Evolutionary conservation across 2,797 vertebrate species (phyloP).

Genomic region (Lutjanus campechanus): DNA sequence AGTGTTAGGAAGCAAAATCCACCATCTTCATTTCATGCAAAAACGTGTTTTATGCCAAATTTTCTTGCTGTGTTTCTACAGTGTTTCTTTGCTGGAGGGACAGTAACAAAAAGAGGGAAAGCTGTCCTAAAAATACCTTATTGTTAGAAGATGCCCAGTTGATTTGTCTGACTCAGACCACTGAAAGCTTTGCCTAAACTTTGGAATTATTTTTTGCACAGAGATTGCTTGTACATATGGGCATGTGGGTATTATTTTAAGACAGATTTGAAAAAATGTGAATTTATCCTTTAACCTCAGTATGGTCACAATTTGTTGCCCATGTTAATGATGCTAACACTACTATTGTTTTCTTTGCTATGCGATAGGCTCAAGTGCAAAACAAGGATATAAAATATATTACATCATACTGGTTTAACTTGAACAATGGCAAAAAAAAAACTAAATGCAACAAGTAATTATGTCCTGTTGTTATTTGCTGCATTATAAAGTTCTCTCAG

Average conservation of each 20-base stretch:
- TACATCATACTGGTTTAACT: background rate
- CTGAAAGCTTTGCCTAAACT: background rate
- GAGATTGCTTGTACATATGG: too few relatives aligned
- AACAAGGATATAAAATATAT: conserved; percentile 2
- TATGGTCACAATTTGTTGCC: background rate
- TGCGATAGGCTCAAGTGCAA: background rate
- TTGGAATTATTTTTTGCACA: too few relatives aligned
- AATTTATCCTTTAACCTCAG: background rate
- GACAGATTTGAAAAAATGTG: background rate
- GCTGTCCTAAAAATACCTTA: background rate
- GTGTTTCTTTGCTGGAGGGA: conserved; percentile 10
- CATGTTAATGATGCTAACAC: background rate
- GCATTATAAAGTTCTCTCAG: conserved; percentile 33
- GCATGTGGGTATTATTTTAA: background rate
- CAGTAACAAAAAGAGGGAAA: background rate
- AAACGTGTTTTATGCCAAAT: background rate
- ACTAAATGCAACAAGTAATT: conserved; percentile 4
- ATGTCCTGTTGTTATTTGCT: conserved; percentile 15
- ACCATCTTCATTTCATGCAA: conserved; percentile 1
- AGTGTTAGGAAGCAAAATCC: background rate
- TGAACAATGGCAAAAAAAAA: background rate
- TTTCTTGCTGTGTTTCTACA: conserved; percentile 15
- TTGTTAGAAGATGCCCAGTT: background rate
- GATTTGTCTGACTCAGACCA: conserved; percentile 1
- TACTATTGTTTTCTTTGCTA: background rate